Evolutionary conservation across 1,140 invertebrate genomes (phyloP).

Genomic region (Lycorma delicatula): DNA sequence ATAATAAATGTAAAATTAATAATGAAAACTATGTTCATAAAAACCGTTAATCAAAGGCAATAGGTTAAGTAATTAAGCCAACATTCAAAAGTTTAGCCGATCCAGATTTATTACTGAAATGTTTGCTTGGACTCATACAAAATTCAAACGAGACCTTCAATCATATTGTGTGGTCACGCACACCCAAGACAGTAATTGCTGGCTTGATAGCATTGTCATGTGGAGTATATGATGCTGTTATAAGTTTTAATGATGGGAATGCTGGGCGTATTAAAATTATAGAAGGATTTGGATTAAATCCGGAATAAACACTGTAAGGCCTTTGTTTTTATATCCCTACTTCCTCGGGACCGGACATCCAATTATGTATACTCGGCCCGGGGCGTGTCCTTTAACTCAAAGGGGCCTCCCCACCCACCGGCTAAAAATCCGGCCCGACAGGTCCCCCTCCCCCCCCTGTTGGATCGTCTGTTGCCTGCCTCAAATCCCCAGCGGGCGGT

Average conservation of each 20-base stretch:
- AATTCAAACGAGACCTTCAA: slow-evolving; percentile 7
- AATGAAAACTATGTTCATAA: slow-evolving; percentile 11
- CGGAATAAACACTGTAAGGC: too few relatives aligned
- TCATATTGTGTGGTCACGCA: neutral
- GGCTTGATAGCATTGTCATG: slow-evolving; percentile 19
- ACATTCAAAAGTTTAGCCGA: slow-evolving; percentile 18
- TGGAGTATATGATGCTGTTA: slow-evolving; percentile 12
- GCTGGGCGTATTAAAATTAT: neutral
- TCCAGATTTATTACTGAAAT: slow-evolving; percentile 4
- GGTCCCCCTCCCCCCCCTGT: too few relatives aligned
- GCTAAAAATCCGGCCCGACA: too few relatives aligned
- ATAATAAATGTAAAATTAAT: slow-evolving; percentile 5
- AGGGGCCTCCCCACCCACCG: too few relatives aligned
- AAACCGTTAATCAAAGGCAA: neutral
- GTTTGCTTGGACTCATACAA: neutral
- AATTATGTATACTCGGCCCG: too few relatives aligned
- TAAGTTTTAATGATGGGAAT: slow-evolving; percentile 13
- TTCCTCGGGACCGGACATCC: too few relatives aligned
- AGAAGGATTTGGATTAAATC: neutral
- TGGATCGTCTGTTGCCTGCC: too few relatives aligned
- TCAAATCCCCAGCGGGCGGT: too few relatives aligned
- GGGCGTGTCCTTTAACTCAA: too few relatives aligned
- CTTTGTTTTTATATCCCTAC: too few relatives aligned
- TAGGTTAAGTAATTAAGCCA: slow-evolving; percentile 13
- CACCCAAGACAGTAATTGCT: neutral